Base-by-base conservation (phyloP, 2,888 invertebrate genomes). In the Siphonodentalium dalli region DNA sequence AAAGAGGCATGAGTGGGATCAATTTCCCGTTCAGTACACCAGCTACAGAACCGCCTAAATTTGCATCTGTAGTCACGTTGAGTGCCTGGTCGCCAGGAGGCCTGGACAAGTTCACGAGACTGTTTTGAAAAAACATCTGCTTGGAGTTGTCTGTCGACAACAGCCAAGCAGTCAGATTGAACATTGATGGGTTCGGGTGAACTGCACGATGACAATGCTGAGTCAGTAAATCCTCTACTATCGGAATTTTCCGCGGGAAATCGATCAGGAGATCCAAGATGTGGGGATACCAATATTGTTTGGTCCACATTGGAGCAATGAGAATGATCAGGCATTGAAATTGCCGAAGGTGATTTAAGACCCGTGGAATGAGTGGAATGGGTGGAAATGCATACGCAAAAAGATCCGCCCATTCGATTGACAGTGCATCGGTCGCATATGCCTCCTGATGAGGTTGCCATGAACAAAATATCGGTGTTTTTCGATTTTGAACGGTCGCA, bases 371-470 rank as follows among this genome's bases (percentile, higher is more conserved):
- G 9, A 57, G 53, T 18, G 46, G 43, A 13, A 55, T 18, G 6
- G 58, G 58, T 4, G 51, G 54, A 34, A 47, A 58, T 6, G 51
- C 54, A 42, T 58, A 55, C 3, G 47, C 59, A 39, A 46, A 50
- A 49, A 58, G 45, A 5, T 33, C 28, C 20, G 46, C 46, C 58
- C 54, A 58, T n/a, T 41, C 29, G 20, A 59, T 56, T 37, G 51
- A 31, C 29, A 59, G 26, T 1, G 59, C 59, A 52, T 56, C 52
- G 39, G 37, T 9, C 39, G 54, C 48, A 9, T 24, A 38, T 24
- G 59, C 55, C 28, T 29, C 11, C 21, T 24, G 45, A 40, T 60
- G 51, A 15, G 37, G 45, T 27, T 38, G 29, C 48, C 55, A 54
- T 9, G 48, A 42, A 33, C 51, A 52, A 41, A 54, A 59, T 9